phyloP scores from a whole-genome alignment of 1,140 invertebrate species.

The Hermetia illucens region DNA sequence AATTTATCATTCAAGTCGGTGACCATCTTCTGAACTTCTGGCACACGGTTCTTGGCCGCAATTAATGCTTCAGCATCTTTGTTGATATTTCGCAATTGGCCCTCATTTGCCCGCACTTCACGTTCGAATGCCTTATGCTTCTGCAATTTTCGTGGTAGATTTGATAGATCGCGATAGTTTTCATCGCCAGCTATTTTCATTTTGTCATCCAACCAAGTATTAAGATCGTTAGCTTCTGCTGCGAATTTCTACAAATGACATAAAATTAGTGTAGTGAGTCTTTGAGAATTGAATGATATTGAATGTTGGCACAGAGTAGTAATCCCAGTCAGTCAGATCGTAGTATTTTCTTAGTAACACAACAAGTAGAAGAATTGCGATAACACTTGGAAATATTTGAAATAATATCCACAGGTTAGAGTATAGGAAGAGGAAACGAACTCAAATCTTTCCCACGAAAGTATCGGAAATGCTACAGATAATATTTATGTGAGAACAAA shows the following conservation, averaged over 20 bases:
- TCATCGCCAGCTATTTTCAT: slow-evolving; percentile 81
- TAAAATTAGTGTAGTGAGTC: too few relatives aligned
- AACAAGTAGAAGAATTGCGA: too few relatives aligned
- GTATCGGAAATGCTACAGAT: too few relatives aligned
- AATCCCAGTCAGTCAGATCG: slow-evolving; percentile 28
- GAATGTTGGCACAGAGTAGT: background rate
- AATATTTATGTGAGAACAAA: too few relatives aligned
- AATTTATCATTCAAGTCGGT: slow-evolving; percentile 57
- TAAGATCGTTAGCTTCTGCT: slow-evolving; percentile 76
- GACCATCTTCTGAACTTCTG: slow-evolving; percentile 49
- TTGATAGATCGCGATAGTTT: slow-evolving; percentile 80
- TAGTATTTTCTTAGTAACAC: too few relatives aligned
- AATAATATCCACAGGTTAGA: too few relatives aligned
- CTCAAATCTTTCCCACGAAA: too few relatives aligned
- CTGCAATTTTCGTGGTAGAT: slow-evolving; percentile 85
- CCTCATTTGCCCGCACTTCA: slow-evolving; percentile 84
- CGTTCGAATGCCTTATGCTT: slow-evolving; percentile 97
- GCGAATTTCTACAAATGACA: too few relatives aligned
- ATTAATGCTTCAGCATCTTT: slow-evolving; percentile 59
- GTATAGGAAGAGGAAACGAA: too few relatives aligned
- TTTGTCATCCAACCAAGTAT: slow-evolving; percentile 86
- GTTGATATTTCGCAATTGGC: slow-evolving; percentile 70
- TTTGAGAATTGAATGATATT: background rate
- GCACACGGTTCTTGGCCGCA: slow-evolving; percentile 50
- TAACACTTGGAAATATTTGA: too few relatives aligned